A percentile compares a stretch with the other conserved stretches of the same genome.
phyloP scores from a whole-genome alignment of 2,797 vertebrate genomes.

The Brachyrhaphis roseni region DNA sequence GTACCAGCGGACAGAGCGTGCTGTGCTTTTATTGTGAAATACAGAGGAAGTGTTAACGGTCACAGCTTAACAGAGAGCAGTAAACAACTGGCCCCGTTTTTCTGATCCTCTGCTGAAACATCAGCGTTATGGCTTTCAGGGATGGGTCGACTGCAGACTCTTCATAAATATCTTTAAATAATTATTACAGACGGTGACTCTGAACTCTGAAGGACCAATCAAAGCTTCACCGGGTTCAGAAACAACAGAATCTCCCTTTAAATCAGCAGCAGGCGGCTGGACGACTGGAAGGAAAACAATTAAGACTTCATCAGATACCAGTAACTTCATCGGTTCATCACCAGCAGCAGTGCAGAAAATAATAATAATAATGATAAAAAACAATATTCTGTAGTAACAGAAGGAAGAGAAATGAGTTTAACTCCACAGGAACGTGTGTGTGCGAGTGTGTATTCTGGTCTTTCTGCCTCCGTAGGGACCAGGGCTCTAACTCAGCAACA shows the following conservation, averaged over 20 bases:
- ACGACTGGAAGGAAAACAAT: slow-evolving; percentile 19
- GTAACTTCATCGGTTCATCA: slow-evolving; percentile 22
- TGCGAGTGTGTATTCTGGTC: slow-evolving; percentile 11
- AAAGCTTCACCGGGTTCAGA: too few species aligned
- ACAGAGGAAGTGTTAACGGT: background rate
- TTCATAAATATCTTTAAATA: slow-evolving; percentile 13
- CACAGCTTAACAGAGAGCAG: background rate
- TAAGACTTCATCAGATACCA: slow-evolving; percentile 42
- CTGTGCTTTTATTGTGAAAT: slow-evolving; percentile 9
- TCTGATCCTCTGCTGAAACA: background rate
- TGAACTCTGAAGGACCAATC: background rate
- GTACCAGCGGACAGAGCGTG: background rate
- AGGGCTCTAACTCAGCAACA: background rate
- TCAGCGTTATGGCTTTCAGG: slow-evolving; percentile 1
- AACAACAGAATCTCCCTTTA: slow-evolving; percentile 4
- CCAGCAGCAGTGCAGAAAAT: slow-evolving; percentile 11
- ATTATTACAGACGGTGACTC: background rate
- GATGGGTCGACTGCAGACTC: background rate
- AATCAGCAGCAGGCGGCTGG: background rate
- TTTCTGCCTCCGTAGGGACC: slow-evolving; percentile 12
- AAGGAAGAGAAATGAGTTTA: slow-evolving; percentile 25
- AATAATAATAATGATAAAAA: slow-evolving; percentile 4
- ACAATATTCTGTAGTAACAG: slow-evolving; percentile 20
- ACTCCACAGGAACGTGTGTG: slow-evolving; percentile 46
- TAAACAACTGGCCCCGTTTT: background rate